These are phyloP conservation scores for Peucedramus taeniatus DNA, from an alignment of 2,113 vertebrate species.

Conservation along the genomic window DNA sequence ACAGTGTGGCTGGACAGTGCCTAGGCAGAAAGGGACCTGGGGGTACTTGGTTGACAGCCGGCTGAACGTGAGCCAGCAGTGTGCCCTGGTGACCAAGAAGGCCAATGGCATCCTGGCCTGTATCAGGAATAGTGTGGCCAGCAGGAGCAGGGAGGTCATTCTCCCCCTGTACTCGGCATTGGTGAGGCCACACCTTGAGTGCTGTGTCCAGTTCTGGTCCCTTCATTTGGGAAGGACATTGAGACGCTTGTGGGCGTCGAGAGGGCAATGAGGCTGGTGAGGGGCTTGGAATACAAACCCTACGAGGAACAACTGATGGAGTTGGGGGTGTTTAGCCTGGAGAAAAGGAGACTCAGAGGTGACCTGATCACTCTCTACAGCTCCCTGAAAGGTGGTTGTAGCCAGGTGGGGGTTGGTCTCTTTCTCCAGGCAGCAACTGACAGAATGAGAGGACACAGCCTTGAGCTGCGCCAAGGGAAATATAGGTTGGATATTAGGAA, in stretches of 20 bases:
- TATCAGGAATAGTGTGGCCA: rapidly evolving
- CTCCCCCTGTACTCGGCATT: neutral
- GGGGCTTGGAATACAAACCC: neutral
- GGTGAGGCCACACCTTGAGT: neutral
- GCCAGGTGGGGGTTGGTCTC: neutral
- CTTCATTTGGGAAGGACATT: neutral
- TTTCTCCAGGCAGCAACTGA: no score
- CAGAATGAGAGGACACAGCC: neutral
- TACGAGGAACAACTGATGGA: neutral
- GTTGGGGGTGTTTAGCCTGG: neutral
- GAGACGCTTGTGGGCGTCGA: rapidly evolving
- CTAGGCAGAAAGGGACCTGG: neutral
- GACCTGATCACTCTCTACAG: neutral
- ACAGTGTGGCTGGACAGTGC: neutral
- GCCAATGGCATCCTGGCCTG: neutral
- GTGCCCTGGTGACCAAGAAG: neutral
- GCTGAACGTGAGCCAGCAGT: neutral
- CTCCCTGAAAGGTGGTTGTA: neutral
- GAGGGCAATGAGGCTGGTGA: neutral
- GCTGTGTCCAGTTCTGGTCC: neutral
- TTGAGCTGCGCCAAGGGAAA: neutral
- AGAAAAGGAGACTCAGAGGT: neutral
- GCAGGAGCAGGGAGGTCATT: neutral
- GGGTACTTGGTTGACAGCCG: no score
- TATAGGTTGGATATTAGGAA: neutral